phyloP scores from a whole-genome alignment of 2,113 vertebrate genomes.

The Pagrus major region DNA sequence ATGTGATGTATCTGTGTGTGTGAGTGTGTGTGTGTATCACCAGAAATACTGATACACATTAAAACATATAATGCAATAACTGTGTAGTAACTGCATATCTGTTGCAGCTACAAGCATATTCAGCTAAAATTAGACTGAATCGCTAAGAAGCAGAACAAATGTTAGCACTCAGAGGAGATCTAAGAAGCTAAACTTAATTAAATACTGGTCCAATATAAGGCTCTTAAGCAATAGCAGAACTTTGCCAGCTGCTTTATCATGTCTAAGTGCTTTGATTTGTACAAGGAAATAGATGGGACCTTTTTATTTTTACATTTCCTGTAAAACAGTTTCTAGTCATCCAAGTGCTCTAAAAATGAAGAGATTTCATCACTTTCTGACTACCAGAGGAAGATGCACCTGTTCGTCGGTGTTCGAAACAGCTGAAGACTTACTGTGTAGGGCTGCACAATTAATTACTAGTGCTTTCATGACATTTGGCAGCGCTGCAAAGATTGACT shows the following conservation, averaged over 20 bases:
- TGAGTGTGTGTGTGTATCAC: not conserved
- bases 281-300: not conserved
- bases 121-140: not conserved
- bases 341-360: not conserved
- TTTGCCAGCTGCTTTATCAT: not conserved
- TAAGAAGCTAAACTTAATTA: constrained; percentile 27
- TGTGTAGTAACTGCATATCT: not conserved
- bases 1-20: not conserved
- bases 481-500: no score
- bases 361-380: not conserved
- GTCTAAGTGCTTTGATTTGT: constrained; percentile 5
- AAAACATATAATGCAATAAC: not conserved
- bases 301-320: not conserved
- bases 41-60: not conserved
- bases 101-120: not conserved
- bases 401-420: not conserved
- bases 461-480: no score
- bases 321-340: not conserved
- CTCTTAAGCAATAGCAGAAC: not conserved
- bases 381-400: not conserved
- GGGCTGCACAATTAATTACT: no score
- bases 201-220: not conserved
- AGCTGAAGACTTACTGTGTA: not conserved
- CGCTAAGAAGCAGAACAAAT: not conserved
- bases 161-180: not conserved